phyloP scores from a whole-genome alignment of 2,888 invertebrate species.

The Drosophila melanosoma region DNA sequence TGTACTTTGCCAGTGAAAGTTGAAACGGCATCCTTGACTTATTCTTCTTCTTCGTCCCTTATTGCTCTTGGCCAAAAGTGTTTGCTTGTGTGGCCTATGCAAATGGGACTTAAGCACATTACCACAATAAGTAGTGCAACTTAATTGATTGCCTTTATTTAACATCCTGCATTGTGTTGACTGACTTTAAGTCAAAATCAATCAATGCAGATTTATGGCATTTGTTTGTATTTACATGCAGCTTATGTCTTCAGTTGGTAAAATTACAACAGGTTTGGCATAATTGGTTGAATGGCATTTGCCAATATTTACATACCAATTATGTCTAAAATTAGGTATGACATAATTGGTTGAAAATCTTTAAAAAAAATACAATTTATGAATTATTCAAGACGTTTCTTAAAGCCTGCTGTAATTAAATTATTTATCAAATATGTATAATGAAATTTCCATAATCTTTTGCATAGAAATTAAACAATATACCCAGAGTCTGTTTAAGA shows the following conservation, averaged over 20 bases:
- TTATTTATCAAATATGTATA: neutral
- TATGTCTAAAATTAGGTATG: neutral
- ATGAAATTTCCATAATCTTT: neutral
- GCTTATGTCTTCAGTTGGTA: neutral
- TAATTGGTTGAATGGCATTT: neutral
- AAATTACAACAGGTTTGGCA: neutral
- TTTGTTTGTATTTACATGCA: neutral
- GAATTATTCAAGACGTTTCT: neutral
- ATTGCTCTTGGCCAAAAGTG: conserved; percentile 9
- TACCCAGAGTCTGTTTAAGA: neutral
- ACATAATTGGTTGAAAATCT: neutral
- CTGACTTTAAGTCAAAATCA: neutral
- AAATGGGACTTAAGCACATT: conserved; percentile 7
- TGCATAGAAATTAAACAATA: neutral
- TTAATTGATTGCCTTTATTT: neutral
- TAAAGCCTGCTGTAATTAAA: neutral
- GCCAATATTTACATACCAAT: neutral
- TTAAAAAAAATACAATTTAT: neutral
- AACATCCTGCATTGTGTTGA: neutral
- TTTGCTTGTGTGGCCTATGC: conserved; percentile 12
- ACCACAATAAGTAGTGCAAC: conserved; percentile 2
- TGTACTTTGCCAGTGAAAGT: conserved; percentile 31
- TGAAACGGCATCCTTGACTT: neutral
- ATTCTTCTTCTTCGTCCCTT: neutral
- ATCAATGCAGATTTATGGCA: neutral